Percentiles rank a stretch among this genome's conserved stretches.
phyloP scores from a whole-genome alignment of 2,888 invertebrate genomes.

The Thymelicus sylvestris region DNA sequence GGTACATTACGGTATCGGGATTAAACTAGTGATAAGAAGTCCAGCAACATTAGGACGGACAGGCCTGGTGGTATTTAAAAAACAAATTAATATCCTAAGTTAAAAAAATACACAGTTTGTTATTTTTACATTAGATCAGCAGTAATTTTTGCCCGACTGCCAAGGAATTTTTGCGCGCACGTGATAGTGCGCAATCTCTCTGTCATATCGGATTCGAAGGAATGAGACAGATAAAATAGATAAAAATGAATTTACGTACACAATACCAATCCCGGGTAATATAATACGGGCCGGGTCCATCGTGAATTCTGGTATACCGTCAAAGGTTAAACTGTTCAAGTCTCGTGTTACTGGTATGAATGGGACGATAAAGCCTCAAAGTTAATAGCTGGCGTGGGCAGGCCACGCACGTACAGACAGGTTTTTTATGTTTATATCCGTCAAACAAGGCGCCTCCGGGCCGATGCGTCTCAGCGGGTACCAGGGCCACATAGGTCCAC shows the following conservation, averaged over 20 bases:
- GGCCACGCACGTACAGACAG: constrained; percentile 57
- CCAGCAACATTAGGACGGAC: no score
- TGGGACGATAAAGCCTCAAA: constrained; percentile 73
- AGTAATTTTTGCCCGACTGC: no score
- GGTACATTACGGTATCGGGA: no score
- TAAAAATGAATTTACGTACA: constrained; percentile 5
- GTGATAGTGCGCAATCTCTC: neutral
- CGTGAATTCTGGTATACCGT: constrained; percentile 37
- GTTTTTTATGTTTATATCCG: constrained; percentile 66
- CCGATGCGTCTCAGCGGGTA: constrained; percentile 67
- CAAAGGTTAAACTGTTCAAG: constrained; percentile 61
- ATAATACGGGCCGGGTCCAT: constrained; percentile 43
- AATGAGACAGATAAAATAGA: constrained; percentile 12
- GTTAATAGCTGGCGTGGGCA: constrained; percentile 73
- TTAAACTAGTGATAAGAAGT: no score
- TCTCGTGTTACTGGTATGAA: constrained; percentile 70
- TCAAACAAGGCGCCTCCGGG: constrained; percentile 73
- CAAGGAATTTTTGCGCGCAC: neutral
- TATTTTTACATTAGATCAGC: no score
- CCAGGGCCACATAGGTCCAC: constrained; percentile 53
- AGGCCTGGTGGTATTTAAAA: no score
- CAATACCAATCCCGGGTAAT: constrained; percentile 49
- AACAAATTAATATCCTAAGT: no score
- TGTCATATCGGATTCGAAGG: neutral
- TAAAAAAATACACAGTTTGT: no score